These are phyloP conservation scores for Castor canadensis DNA, from an alignment of 2,113 vertebrate genomes.

Conservation along the genomic window DNA sequence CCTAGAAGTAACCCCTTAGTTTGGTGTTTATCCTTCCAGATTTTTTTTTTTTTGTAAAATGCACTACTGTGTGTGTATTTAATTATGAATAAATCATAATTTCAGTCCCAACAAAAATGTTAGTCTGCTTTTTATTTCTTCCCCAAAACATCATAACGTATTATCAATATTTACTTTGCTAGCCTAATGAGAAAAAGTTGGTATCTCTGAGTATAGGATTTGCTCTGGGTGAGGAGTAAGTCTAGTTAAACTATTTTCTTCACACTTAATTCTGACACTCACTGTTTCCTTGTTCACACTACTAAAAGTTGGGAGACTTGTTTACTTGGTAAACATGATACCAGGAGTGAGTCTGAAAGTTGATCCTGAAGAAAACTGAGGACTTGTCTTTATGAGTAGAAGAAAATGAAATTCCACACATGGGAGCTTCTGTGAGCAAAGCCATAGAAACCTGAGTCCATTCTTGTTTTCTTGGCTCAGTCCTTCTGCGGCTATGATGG, in stretches of 20 bases:
- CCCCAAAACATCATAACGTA: not conserved
- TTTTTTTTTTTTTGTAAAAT: conserved; percentile 2
- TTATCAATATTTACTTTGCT: not conserved
- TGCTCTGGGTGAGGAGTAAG: not conserved
- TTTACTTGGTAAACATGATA: not conserved
- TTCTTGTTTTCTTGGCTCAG: not conserved
- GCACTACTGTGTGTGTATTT: not conserved
- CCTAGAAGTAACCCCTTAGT: not conserved
- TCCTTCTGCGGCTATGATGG: not conserved
- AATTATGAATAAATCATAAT: conserved; percentile 25
- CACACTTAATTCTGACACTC: not conserved
- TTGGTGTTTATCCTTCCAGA: not conserved
- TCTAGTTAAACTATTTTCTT: not conserved
- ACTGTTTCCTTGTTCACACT: conserved; percentile 2
- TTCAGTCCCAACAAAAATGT: not conserved
- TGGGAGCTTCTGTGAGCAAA: not conserved
- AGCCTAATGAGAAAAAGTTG: not conserved
- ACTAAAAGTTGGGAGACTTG: not conserved
- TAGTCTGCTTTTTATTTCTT: not conserved
- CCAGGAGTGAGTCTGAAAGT: not conserved
- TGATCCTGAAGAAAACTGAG: not conserved
- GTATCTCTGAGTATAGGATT: not conserved
- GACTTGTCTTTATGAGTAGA: not conserved
- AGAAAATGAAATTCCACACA: not conserved
- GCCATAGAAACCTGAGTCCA: not conserved